Percentiles rank a stretch among this genome's conserved stretches.
These are phyloP conservation scores for Acrobasis suavella DNA, from an alignment of 2,888 invertebrate genomes.

Conservation along the genomic window DNA sequence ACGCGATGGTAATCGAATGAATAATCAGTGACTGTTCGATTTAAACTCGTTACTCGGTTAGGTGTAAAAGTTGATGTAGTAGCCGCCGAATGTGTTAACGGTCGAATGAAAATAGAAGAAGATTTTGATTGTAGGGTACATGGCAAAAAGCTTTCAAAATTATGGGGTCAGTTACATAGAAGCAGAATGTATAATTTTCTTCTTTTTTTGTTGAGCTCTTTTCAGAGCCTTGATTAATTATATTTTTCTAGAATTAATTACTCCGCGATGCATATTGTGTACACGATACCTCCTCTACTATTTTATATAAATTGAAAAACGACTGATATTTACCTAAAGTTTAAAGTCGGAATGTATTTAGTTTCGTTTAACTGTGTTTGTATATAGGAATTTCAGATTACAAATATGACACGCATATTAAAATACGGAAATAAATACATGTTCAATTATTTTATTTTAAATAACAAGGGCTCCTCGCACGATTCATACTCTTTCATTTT, in stretches of 20 bases:
- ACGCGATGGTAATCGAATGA: conserved; percentile 24
- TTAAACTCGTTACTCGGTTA: conserved; percentile 19
- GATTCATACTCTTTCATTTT: conserved; percentile 18
- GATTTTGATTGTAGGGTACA: background rate
- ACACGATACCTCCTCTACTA: no score
- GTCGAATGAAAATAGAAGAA: background rate
- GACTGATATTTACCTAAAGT: no score
- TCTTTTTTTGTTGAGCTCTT: background rate
- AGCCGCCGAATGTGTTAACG: conserved; percentile 10
- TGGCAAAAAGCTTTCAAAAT: background rate
- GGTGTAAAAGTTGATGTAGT: conserved; percentile 18
- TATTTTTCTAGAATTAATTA: no score
- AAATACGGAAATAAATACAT: no score
- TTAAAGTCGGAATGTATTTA: no score
- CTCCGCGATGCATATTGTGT: no score
- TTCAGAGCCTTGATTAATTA: no score
- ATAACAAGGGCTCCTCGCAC: background rate
- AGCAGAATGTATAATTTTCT: background rate
- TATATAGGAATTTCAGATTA: no score
- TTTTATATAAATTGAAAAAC: no score
- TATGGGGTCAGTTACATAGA: background rate
- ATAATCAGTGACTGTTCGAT: conserved; percentile 21
- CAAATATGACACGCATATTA: no score
- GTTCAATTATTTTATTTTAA: no score
- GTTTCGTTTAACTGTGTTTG: no score